Conservation (phyloP, 2,888 invertebrate species). For the Caprella mutica region DNA sequence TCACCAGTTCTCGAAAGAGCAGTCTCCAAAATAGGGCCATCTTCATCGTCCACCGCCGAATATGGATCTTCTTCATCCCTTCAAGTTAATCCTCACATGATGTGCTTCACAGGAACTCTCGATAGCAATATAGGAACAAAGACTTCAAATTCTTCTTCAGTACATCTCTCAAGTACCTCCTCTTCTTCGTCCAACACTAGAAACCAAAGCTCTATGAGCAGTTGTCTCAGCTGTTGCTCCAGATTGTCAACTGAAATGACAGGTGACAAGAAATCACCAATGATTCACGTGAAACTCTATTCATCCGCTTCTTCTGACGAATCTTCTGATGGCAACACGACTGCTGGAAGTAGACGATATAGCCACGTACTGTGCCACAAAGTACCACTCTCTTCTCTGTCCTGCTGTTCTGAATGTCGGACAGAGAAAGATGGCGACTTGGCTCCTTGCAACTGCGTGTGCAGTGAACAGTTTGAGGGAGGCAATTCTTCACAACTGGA, state of each 20-base stretch:
- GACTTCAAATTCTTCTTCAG: not conserved
- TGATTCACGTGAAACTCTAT: conserved; percentile 7
- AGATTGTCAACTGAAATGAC: conserved; percentile 2
- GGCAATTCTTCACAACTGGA: conserved; percentile 4
- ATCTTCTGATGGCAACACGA: not conserved
- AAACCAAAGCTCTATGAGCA: conserved; percentile 1
- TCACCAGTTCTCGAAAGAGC: not conserved
- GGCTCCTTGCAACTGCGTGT: not conserved
- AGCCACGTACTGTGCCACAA: conserved; percentile 9
- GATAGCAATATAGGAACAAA: conserved; percentile 4
- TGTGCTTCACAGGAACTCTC: conserved; percentile 5
- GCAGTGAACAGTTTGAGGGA: too few relatives aligned
- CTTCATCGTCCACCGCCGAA: not conserved
- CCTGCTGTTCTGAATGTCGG: conserved; percentile 2
- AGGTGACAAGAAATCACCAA: not conserved
- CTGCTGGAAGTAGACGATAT: not conserved
- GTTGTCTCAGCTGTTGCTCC: conserved; percentile 3
- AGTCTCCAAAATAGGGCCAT: not conserved
- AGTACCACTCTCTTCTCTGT: conserved; percentile 1
- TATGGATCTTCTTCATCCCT: too few relatives aligned
- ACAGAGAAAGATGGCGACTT: conserved; percentile 6
- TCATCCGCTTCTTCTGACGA: not conserved
- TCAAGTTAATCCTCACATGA: too few relatives aligned
- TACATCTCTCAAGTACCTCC: conserved; percentile 1
- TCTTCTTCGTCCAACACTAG: conserved; percentile 7